Evolutionary conservation across 2,888 invertebrate species (phyloP).

Genomic region (Scrobipalpa atriplicella): DNA sequence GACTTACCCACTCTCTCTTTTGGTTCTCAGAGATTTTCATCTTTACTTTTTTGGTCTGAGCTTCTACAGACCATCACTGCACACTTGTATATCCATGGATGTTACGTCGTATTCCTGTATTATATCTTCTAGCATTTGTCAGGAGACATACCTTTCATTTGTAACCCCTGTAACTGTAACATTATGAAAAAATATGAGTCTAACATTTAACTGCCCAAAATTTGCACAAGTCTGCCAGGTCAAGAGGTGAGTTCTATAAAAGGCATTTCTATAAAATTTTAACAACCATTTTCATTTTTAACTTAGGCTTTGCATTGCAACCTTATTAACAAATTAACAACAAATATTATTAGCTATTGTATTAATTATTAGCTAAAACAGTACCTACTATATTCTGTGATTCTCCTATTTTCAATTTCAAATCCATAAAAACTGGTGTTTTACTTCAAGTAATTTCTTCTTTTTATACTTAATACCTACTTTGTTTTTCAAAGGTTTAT

Average conservation of each 20-base stretch:
- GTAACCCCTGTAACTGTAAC: conserved; percentile 27
- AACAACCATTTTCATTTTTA: conserved; percentile 37
- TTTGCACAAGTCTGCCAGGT: conserved; percentile 49
- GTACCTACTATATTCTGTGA: not conserved
- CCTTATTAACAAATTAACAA: conserved; percentile 37
- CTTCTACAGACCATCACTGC: conserved; percentile 66
- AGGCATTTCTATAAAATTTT: conserved; percentile 26
- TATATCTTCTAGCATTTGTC: conserved; percentile 85
- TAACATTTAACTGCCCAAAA: conserved; percentile 9
- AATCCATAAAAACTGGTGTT: conserved; percentile 11
- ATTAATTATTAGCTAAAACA: not conserved
- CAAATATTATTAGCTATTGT: not conserved
- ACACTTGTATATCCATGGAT: conserved; percentile 72
- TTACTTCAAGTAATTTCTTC: not conserved
- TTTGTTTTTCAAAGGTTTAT: no score
- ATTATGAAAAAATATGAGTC: not conserved
- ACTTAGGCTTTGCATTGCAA: conserved; percentile 50
- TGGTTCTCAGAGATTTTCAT: no score
- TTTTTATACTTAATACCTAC: no score
- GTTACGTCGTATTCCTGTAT: conserved; percentile 62
- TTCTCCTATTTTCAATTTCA: not conserved
- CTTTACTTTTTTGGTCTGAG: no score
- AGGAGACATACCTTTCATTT: conserved; percentile 81
- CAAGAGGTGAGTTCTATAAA: conserved; percentile 77
- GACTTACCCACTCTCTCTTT: no score